Conservation (phyloP, 1,140 invertebrate genomes). For the Onthophagus taurus region DNA sequence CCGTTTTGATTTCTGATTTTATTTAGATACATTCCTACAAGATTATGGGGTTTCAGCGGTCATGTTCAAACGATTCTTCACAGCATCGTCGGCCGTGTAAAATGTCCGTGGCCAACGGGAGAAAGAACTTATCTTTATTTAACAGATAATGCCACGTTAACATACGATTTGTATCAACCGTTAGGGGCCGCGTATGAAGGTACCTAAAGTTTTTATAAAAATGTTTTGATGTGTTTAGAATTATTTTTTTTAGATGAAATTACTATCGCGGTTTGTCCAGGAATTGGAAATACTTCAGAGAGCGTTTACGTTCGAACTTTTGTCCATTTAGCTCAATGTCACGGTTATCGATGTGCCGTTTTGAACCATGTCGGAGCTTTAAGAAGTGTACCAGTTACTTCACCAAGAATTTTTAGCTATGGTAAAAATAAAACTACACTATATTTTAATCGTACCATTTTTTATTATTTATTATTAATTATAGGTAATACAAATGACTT, state of each 20-base stretch:
- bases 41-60: constrained; percentile 88
- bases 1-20: neutral
- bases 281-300: constrained; percentile 88
- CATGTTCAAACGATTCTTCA: constrained; percentile 88
- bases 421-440: constrained; percentile 46
- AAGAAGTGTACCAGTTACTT: constrained; percentile 71
- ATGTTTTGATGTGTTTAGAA: neutral
- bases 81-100: constrained; percentile 77
- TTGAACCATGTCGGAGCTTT: constrained; percentile 90
- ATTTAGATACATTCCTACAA: constrained; percentile 75
- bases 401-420: constrained; percentile 83
- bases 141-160: constrained; percentile 76
- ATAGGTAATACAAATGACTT: constrained; percentile 80
- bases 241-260: constrained; percentile 60
- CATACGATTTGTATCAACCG: constrained; percentile 86
- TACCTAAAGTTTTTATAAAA: constrained; percentile 27
- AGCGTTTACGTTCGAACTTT: constrained; percentile 88
- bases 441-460: neutral
- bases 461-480: constrained; percentile 11
- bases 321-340: constrained; percentile 79
- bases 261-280: constrained; percentile 82
- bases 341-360: constrained; percentile 85
- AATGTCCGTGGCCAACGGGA: constrained; percentile 77
- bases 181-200: constrained; percentile 55
- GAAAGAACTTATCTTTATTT: constrained; percentile 63